phyloP scores from a whole-genome alignment of 2,888 invertebrate species.

The Trachelus tabidus region DNA sequence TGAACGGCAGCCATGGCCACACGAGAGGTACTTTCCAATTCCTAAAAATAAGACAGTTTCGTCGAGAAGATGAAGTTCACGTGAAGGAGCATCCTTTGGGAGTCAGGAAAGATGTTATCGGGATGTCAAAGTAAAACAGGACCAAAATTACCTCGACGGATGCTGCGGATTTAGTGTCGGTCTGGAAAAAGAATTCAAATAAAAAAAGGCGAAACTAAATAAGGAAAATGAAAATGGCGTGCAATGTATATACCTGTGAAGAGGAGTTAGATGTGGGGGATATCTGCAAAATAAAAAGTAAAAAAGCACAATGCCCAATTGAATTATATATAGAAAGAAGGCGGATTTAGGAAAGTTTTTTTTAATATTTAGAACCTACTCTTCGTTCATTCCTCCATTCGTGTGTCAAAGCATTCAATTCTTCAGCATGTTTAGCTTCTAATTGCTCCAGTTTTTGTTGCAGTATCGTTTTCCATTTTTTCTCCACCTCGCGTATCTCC shows the following conservation, averaged over 20 bases:
- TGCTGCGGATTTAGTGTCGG: conserved; percentile 13
- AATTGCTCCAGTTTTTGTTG: conserved; percentile 51
- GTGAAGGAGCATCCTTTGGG: neutral
- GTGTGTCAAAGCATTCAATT: conserved; percentile 55
- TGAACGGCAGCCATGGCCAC: conserved; percentile 68
- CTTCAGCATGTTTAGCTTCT: conserved; percentile 52
- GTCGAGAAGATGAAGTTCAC: neutral
- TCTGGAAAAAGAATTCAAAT: conserved; percentile 32
- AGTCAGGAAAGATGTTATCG: neutral
- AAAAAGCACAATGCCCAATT: neutral
- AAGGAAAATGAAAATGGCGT: conserved; percentile 7
- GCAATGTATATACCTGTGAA: neutral
- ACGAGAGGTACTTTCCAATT: conserved; percentile 67
- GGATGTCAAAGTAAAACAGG: conserved; percentile 12
- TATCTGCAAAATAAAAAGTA: neutral
- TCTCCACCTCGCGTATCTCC: conserved; percentile 56
- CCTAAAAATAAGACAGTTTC: conserved; percentile 48
- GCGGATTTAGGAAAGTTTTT: neutral
- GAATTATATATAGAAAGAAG: neutral
- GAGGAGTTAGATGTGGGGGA: neutral
- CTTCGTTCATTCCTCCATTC: conserved; percentile 64
- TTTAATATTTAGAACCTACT: conserved; percentile 36
- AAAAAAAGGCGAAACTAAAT: neutral
- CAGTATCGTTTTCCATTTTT: conserved; percentile 55
- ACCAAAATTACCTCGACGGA: conserved; percentile 26